Base-by-base conservation (phyloP, 1,140 invertebrate species). In the Lineus longissimus region DNA sequence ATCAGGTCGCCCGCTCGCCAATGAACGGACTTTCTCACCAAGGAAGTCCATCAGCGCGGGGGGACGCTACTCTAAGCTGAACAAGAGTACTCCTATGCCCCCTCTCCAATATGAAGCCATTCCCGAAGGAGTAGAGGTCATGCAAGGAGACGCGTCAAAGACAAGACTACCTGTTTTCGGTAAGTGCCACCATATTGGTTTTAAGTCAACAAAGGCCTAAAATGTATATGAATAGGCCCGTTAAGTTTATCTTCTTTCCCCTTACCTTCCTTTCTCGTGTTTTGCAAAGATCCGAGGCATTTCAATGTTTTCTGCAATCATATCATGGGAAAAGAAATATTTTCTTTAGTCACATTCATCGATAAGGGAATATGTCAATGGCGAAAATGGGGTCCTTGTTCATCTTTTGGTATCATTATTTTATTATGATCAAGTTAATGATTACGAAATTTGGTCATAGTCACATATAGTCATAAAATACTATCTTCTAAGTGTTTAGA, bases 101-200 rank as follows among this genome's bases (percentile, higher is more conserved):
- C 27, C 27, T 22, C 55, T 57, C 23, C 41, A 25, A 17, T 27
- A 56, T 40, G 74, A 75, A 2, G 68, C 47, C 30, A 79, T 81
- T 15, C 76, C 78, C 27, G 78, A 81, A 64, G 76, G 77, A 9
- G 70, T 76, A 11, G 76, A 79, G 62, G 73, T 81, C 19, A 73
- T 66, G 17, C 69, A 71, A 51, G 78, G 78, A 23, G 77, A 81
- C 57, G 73, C 76, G 0, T 66, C 30, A 15, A 73, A 73, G 47
- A 75, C 76, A 11, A 73, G 76, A 59, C 67, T 81, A 54, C 77
- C 78, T 11, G 65, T 81, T 13, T 81, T 81, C 63, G 78, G 78
- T 81, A 73, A 73, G 75, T 71, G 23, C 27, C 6, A 6, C 23
- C 30, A 29, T 19, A 19, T 29, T 57, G 17, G 30, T 31, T 33